These are phyloP conservation scores for Volucella bombylans DNA, from an alignment of 2,888 invertebrate species.

Conservation along the genomic window DNA sequence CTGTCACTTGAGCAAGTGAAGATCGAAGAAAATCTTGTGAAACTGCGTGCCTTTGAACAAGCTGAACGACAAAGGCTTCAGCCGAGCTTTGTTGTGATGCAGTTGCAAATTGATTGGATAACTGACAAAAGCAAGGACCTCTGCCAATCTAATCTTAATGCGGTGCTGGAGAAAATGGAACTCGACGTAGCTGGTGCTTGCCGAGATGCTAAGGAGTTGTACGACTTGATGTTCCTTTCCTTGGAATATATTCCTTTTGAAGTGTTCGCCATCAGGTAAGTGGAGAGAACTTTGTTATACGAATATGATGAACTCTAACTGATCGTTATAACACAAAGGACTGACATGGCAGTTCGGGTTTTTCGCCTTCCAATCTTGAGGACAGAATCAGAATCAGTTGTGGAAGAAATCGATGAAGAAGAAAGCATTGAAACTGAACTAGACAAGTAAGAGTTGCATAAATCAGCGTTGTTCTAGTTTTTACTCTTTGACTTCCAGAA, in stretches of 20 bases:
- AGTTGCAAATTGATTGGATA: slow-evolving; percentile 86
- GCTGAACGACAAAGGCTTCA: slow-evolving; percentile 74
- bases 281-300: slow-evolving; percentile 4
- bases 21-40: slow-evolving; percentile 85
- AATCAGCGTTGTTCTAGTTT: background rate
- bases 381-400: background rate
- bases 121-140: slow-evolving; percentile 85
- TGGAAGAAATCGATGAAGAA: slow-evolving; percentile 31
- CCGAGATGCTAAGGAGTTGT: slow-evolving; percentile 85
- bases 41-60: slow-evolving; percentile 77
- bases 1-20: slow-evolving; percentile 86
- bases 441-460: slow-evolving; percentile 3
- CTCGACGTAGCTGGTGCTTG: slow-evolving; percentile 88
- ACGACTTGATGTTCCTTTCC: slow-evolving; percentile 86
- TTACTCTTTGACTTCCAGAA: background rate
- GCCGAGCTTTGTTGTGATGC: slow-evolving; percentile 65
- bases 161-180: slow-evolving; percentile 86
- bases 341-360: slow-evolving; percentile 10
- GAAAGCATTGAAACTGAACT: slow-evolving; percentile 2
- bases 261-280: slow-evolving; percentile 84
- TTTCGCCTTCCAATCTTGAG: slow-evolving; percentile 51
- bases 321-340: slow-evolving; percentile 9
- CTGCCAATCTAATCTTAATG: slow-evolving; percentile 85
- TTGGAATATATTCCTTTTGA: slow-evolving; percentile 86
- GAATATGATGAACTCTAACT: background rate